Conservation (phyloP, 2,888 invertebrate species). For the Agrotis segetum region DNA sequence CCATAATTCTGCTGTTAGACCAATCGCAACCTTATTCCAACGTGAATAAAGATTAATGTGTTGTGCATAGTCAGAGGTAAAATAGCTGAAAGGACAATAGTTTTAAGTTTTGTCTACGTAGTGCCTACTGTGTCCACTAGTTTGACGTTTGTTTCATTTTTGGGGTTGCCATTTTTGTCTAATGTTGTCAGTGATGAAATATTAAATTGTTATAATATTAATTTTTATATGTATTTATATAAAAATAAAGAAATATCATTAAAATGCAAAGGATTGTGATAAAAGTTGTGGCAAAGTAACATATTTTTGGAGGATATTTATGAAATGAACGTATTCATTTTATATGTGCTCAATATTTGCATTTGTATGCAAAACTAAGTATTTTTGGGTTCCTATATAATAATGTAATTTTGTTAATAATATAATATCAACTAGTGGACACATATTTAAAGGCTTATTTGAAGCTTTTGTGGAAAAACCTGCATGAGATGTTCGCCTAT, state of each 20-base stretch:
- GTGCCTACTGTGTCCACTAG: conserved; percentile 60
- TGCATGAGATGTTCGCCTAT: conserved; percentile 39
- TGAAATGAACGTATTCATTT: conserved; percentile 41
- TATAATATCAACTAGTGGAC: conserved; percentile 59
- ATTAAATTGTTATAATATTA: not conserved
- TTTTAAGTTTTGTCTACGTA: conserved; percentile 39
- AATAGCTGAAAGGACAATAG: conserved; percentile 15
- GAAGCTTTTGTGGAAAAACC: conserved; percentile 42
- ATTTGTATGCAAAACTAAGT: conserved; percentile 30
- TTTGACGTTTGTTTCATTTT: conserved; percentile 19
- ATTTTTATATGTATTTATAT: not conserved
- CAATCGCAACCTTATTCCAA: not conserved
- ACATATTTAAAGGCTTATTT: conserved; percentile 40
- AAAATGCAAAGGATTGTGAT: conserved; percentile 55
- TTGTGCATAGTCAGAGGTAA: not conserved
- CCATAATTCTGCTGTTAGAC: too few species aligned
- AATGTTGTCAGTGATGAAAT: not conserved
- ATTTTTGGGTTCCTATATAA: conserved; percentile 52
- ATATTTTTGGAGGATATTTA: conserved; percentile 60
- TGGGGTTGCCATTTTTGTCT: not conserved
- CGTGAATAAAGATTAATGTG: not conserved
- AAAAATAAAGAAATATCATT: conserved; percentile 18
- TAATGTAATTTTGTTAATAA: conserved; percentile 12
- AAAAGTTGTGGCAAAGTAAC: conserved; percentile 56
- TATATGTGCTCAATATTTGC: conserved; percentile 59